phyloP scores from a whole-genome alignment of 2,113 vertebrate genomes.

The Mirza zaza region DNA sequence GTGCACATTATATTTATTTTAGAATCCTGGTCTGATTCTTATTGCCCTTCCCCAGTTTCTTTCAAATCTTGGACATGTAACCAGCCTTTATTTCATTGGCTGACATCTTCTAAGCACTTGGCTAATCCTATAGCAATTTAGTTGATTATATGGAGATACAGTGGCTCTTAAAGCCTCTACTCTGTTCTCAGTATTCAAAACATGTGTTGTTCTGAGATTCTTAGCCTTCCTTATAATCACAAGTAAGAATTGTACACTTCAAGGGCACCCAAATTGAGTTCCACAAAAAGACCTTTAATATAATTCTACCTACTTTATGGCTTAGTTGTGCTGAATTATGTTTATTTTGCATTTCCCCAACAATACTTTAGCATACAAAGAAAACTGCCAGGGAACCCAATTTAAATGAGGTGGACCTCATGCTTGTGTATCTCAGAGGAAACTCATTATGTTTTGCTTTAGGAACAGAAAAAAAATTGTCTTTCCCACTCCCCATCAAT shows the following conservation, averaged over 20 bases:
- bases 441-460: slow-evolving; percentile 38
- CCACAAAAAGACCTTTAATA: neutral
- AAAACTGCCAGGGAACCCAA: slow-evolving; percentile 13
- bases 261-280: neutral
- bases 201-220: neutral
- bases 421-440: neutral
- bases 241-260: slow-evolving; percentile 36
- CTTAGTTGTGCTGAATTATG: neutral
- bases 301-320: neutral
- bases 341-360: slow-evolving; percentile 49
- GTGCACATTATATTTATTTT: slow-evolving; percentile 20
- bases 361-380: slow-evolving; percentile 36
- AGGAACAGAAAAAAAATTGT: neutral
- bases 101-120: slow-evolving; percentile 50
- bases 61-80: slow-evolving; percentile 16
- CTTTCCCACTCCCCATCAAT: neutral
- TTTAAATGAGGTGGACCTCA: slow-evolving; percentile 37
- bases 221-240: slow-evolving; percentile 50
- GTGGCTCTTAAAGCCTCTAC: slow-evolving; percentile 27
- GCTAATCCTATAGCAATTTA: slow-evolving; percentile 37
- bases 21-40: slow-evolving; percentile 7
- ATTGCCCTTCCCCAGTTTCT: neutral
- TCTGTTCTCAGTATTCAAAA: slow-evolving; percentile 48
- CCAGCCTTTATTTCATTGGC: slow-evolving; percentile 17
- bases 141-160: slow-evolving; percentile 46